Evolutionary conservation across 2,888 invertebrate species (phyloP).

Genomic region (Epistrophe eligans): DNA sequence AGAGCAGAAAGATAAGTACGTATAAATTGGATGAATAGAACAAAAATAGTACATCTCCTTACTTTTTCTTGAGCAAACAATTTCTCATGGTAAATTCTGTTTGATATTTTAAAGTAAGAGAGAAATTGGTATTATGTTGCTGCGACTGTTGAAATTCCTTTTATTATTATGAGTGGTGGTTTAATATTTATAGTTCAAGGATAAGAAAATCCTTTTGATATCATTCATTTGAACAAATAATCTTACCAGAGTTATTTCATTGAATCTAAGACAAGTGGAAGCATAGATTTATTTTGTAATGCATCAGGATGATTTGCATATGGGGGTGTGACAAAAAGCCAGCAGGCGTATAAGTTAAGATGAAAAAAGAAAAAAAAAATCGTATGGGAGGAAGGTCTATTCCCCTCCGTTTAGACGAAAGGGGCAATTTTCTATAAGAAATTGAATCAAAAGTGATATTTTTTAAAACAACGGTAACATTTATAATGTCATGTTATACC

Average conservation of each 20-base stretch:
- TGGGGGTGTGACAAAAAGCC: too few relatives aligned
- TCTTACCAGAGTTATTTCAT: constrained; percentile 1
- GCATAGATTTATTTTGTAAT: neutral
- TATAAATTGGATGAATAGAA: constrained; percentile 25
- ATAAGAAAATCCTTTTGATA: neutral
- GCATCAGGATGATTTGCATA: too few relatives aligned
- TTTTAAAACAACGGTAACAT: too few relatives aligned
- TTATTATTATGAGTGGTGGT: neutral
- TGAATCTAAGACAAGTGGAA: neutral
- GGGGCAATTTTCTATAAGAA: too few relatives aligned
- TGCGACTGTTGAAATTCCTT: neutral
- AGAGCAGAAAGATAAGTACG: constrained; percentile 1
- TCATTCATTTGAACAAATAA: neutral
- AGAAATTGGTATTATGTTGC: neutral
- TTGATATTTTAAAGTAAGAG: neutral
- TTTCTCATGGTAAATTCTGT: constrained; percentile 2
- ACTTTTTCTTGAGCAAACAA: constrained; percentile 15
- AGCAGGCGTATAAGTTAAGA: too few relatives aligned
- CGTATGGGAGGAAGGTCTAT: too few relatives aligned
- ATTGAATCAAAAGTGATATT: too few relatives aligned
- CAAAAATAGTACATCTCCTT: neutral
- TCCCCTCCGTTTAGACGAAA: too few relatives aligned
- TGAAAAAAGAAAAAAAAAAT: too few relatives aligned
- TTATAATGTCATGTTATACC: too few relatives aligned
- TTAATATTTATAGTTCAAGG: constrained; percentile 39